A percentile compares a stretch with the other conserved stretches of the same genome.
These are phyloP conservation scores for Hirtodrosophila trivittata DNA, from an alignment of 2,888 invertebrate species.

Conservation along the genomic window DNA sequence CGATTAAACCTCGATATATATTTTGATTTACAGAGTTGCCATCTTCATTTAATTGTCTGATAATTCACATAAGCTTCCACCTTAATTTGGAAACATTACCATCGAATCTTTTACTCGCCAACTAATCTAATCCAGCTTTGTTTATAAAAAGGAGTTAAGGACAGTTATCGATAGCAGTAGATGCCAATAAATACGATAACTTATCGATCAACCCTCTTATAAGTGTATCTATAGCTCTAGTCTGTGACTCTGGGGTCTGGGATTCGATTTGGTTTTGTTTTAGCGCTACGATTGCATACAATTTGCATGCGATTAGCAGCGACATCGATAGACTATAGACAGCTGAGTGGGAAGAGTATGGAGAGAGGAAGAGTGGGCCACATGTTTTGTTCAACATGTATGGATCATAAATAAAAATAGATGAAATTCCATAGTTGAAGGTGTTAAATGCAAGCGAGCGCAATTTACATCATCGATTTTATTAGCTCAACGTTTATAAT, in stretches of 20 bases:
- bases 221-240: conserved; percentile 3
- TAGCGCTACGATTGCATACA: conserved; percentile 62
- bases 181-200: not conserved
- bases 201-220: conserved; percentile 5
- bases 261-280: conserved; percentile 52
- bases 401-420: conserved; percentile 69
- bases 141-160: too few species aligned
- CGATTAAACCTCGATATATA: too few species aligned
- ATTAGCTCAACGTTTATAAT: conserved; percentile 77
- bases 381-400: too few species aligned
- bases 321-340: not conserved
- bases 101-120: too few species aligned
- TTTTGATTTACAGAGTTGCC: too few species aligned
- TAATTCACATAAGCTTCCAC: too few species aligned
- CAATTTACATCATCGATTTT: conserved; percentile 82
- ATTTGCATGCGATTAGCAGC: conserved; percentile 68
- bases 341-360: not conserved
- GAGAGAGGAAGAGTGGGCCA: conserved; percentile 17
- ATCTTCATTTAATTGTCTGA: too few species aligned
- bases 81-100: too few species aligned
- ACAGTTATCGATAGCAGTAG: too few species aligned
- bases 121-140: too few species aligned
- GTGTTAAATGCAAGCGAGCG: conserved; percentile 77
- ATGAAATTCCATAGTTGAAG: conserved; percentile 72
- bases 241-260: too few species aligned